phyloP scores from a whole-genome alignment of 2,888 invertebrate genomes.

The Rutpela maculata region DNA sequence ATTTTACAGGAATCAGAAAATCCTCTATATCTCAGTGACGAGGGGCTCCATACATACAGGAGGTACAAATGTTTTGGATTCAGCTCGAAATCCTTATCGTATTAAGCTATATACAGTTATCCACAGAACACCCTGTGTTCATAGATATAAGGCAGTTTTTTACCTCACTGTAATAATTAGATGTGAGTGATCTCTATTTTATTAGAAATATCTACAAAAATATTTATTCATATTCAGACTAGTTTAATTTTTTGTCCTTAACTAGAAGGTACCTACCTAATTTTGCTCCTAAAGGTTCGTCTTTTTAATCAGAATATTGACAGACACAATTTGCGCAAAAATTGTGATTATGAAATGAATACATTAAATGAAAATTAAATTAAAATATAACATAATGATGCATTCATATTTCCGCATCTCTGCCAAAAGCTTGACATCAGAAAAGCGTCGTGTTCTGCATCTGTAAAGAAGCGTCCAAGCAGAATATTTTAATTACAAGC shows the following conservation, averaged over 20 bases:
- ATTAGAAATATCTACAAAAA: neutral
- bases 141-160: too few species aligned
- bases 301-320: neutral
- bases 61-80: too few species aligned
- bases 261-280: neutral
- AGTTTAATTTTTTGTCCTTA: neutral
- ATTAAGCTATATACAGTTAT: too few species aligned
- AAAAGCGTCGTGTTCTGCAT: slow-evolving; percentile 55
- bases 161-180: too few species aligned
- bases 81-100: too few species aligned
- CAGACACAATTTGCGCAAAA: neutral
- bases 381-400: slow-evolving; percentile 46
- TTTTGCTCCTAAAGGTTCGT: neutral
- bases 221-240: neutral
- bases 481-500: slow-evolving; percentile 68
- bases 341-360: slow-evolving; percentile 22
- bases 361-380: slow-evolving; percentile 44
- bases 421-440: slow-evolving; percentile 42
- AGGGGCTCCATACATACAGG: too few species aligned
- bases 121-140: too few species aligned
- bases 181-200: neutral
- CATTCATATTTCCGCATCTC: slow-evolving; percentile 42
- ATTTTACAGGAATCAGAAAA: too few species aligned
- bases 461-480: slow-evolving; percentile 63
- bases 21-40: too few species aligned